Base-by-base conservation (phyloP, 2,888 invertebrate genomes). In the Cephus pulcher region DNA sequence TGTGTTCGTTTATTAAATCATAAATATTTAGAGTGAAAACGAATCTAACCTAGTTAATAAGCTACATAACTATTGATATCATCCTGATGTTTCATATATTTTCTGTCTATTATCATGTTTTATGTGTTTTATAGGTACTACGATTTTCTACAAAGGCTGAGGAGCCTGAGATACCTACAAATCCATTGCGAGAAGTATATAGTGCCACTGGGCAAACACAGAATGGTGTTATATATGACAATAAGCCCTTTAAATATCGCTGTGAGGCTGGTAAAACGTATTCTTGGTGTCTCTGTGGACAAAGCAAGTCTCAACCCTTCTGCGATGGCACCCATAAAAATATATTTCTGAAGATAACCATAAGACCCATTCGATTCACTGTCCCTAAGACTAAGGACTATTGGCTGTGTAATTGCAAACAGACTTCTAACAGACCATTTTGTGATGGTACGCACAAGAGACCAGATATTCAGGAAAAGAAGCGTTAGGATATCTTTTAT, bases 351-450 rank as follows among this genome's bases (percentile, higher is more conserved):
- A 96, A 96, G 92, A 95, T 97, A 68, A 95, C 94, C 80, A 93
- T 95, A 74, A 95, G 95, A 83, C 99, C 99, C 0, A 92, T 98
- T 6, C 92, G 94, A 80, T 98, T 99, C 89, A 93, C 93, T 84
- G 98, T 99, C 1, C 95, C 95, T 75, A 96, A 98, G 92, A 95
- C 96, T 0, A 97, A 97, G 86, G 97, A 97, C 32, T 98, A 98
- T 90, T 98, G 98, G 97, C 92, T 99, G n/a, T 99, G 99, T 91
- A 98, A 98, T 90, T 99, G 99, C 90, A 99, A 99, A 92, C 98
- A 98, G 89, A 98, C 98, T 0, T 94, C 94, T 75, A 96, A 97
- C 84, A 93, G 97, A 83, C 99, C 99, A 1, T 99, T 98, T 91
- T 99, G 99, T 92, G 99, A 99, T 93, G 99, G 99, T 12, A 95